Evolutionary conservation across 2,888 invertebrate species (phyloP).

Genomic region (Pegoplata infirma): DNA sequence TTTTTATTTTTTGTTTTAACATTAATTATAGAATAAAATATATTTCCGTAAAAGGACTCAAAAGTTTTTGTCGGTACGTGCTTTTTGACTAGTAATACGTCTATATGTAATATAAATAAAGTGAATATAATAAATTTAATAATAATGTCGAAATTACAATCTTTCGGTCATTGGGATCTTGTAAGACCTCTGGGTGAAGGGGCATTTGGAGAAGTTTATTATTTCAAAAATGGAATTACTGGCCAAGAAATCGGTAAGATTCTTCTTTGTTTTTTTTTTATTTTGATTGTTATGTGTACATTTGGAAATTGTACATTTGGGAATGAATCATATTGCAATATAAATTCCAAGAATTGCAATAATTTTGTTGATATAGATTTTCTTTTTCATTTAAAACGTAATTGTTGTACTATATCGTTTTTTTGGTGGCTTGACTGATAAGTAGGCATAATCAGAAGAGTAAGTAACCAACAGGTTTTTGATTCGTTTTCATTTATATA

Average conservation of each 20-base stretch:
- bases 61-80: not conserved
- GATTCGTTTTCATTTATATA: too few species aligned
- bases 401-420: not conserved
- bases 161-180: conserved; percentile 75
- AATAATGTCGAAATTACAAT: too few species aligned
- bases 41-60: not conserved
- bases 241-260: conserved; percentile 81
- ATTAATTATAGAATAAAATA: not conserved
- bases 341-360: conserved; percentile 19
- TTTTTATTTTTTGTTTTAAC: not conserved
- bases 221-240: conserved; percentile 83
- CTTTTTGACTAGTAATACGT: too few species aligned
- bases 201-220: conserved; percentile 85
- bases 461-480: too few species aligned
- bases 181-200: conserved; percentile 84
- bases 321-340: conserved; percentile 2
- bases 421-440: not conserved
- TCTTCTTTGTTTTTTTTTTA: not conserved
- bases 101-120: not conserved
- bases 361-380: not conserved
- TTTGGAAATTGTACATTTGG: not conserved
- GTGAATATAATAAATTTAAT: not conserved
- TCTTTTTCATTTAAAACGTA: not conserved
- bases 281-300: not conserved
- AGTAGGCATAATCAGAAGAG: too few species aligned